A percentile compares a stretch with the other conserved stretches of the same genome.
Conservation (phyloP, 2,113 vertebrate species). For the Orthonyx spaldingii region DNA sequence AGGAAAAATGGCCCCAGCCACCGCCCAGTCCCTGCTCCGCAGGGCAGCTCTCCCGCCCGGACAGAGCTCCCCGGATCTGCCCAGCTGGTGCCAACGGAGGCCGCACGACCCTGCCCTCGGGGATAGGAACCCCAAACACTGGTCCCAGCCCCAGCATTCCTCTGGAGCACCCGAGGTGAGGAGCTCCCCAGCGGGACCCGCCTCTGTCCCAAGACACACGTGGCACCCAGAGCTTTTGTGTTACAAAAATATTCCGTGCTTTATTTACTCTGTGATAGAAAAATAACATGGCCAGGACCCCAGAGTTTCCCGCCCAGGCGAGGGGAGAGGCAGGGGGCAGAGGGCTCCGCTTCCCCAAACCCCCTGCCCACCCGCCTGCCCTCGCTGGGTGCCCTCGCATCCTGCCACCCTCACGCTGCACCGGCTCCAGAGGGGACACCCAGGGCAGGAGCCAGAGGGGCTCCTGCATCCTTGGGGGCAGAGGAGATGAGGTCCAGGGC, state of each 20-base stretch:
- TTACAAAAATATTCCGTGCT: constrained; percentile 76
- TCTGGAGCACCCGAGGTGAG: neutral
- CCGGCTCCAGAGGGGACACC: neutral
- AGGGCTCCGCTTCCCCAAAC: neutral
- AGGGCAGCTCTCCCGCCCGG: neutral
- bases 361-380: neutral
- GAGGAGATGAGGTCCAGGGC: neutral
- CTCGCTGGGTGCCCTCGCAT: neutral
- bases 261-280: constrained; percentile 76
- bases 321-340: neutral
- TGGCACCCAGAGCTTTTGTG: constrained; percentile 67
- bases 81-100: neutral
- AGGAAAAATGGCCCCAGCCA: neutral
- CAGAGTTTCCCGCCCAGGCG: neutral
- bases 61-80: neutral
- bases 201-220: constrained; percentile 41
- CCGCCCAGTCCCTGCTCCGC: neutral
- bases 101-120: neutral
- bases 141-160: neutral
- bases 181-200: neutral
- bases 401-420: neutral
- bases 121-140: neutral
- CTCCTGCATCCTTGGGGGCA: neutral
- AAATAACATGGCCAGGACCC: constrained; percentile 70
- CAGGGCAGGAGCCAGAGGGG: neutral